Conservation (phyloP, 2,113 vertebrate species). For the Psophia crepitans region DNA sequence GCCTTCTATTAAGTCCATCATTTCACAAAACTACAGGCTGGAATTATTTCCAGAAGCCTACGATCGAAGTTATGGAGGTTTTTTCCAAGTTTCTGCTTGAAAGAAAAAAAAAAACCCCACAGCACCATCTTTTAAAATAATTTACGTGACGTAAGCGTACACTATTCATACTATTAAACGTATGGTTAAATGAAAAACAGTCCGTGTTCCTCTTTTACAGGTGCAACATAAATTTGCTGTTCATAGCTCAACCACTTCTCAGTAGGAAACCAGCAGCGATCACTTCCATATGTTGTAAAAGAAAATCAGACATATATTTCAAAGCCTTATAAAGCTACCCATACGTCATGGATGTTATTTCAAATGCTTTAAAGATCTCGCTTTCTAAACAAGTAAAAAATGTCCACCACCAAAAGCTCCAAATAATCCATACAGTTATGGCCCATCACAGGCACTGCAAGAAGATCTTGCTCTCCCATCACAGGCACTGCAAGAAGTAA, state of each 20-base stretch:
- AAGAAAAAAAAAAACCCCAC: neutral
- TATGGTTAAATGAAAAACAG: neutral
- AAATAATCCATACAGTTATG: neutral
- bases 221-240: neutral
- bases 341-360: too few relatives aligned
- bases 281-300: neutral
- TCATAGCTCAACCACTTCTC: neutral
- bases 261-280: neutral
- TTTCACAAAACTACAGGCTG: neutral
- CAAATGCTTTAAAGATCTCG: neutral
- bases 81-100: neutral
- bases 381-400: neutral
- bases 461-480: neutral
- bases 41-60: neutral
- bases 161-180: neutral
- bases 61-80: neutral
- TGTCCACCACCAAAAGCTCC: neutral
- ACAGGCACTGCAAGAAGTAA: neutral
- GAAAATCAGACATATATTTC: neutral
- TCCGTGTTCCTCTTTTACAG: neutral
- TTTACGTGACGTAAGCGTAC: neutral
- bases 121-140: neutral
- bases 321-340: neutral
- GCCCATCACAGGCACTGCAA: neutral
- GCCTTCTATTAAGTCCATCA: neutral